These are phyloP conservation scores for Diaprepes abbreviatus DNA, from an alignment of 2,888 invertebrate genomes.

Conservation along the genomic window DNA sequence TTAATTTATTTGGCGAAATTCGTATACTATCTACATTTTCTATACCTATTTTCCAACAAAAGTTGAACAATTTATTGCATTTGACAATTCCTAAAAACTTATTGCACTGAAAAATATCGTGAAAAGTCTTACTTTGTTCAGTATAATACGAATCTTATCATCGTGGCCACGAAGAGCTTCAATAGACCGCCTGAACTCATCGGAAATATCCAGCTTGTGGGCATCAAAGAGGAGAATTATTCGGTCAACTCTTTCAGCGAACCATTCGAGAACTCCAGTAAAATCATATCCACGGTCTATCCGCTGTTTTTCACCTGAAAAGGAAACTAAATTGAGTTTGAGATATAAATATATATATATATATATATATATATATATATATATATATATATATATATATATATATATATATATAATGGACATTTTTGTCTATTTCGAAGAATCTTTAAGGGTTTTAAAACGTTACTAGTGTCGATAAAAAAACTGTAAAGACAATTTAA, in stretches of 20 bases:
- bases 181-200: conserved; percentile 97
- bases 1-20: too few relatives aligned
- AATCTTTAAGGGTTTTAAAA: too few relatives aligned
- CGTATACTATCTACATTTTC: too few relatives aligned
- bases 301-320: conserved; percentile 96
- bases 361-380: too few relatives aligned
- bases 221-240: conserved; percentile 98
- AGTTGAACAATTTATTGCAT: conserved; percentile 1
- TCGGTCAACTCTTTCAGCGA: conserved; percentile 97
- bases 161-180: conserved; percentile 96
- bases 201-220: conserved; percentile 98
- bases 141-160: conserved; percentile 96
- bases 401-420: too few relatives aligned
- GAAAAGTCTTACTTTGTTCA: conserved; percentile 79
- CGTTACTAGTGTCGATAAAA: too few relatives aligned
- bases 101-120: conserved; percentile 3
- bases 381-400: too few relatives aligned
- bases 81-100: conserved; percentile 1
- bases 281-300: conserved; percentile 96
- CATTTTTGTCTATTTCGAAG: too few relatives aligned
- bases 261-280: conserved; percentile 98
- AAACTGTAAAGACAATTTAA: too few relatives aligned
- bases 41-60: not conserved
- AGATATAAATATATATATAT: too few relatives aligned
- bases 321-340: conserved; percentile 1